Base-by-base conservation (phyloP, 1,140 invertebrate genomes). In the Drosophila bocqueti region DNA sequence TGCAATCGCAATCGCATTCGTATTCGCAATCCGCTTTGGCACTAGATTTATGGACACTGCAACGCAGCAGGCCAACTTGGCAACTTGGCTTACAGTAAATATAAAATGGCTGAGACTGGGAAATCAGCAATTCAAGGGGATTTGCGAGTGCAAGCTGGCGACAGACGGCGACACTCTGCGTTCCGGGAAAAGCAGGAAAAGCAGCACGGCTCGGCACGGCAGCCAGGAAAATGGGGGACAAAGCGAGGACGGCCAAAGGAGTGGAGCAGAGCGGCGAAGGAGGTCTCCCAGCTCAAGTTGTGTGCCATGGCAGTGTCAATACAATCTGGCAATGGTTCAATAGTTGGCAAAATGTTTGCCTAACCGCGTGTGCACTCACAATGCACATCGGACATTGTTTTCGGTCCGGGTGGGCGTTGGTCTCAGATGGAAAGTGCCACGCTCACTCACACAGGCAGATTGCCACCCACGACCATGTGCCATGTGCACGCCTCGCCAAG, bases 291-390 rank as follows among this genome's bases (percentile, higher is more conserved):
- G 49, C 69, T 78, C 63, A 59, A 76, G 81, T 61, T 79, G 61
- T 75, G 61, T 60, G 76, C 61, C 59, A 47, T 64, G 42, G 72
- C 73, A 86, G 63, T 79, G 76, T 86, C 85, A 89, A 90, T 89
- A 85, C 85, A 81, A 89, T 82, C 78, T 84, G 65, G 85, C 85
- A 89, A 79, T 85, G 81, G 85, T 89, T 89, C 85, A 90, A 89
- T 89, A 79, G 85, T 90, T 89, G 85, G 80, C 71, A 90, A 90
- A 90, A 89, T 90, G 85, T 89, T 89, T 89, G 85, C 64, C 79
- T 85, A 89, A 89, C 85, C 85, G 79, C 85, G 78, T 89, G 79
- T 69, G 74, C 82, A 81, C 82, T 76, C 82, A 81, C 82, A 85
- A 85, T 75, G 78, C 82, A 67, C 82, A 74, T 42, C 59, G 81